These are phyloP conservation scores for Oxyruncus cristatus DNA, from an alignment of 2,113 vertebrate genomes.

Conservation along the genomic window DNA sequence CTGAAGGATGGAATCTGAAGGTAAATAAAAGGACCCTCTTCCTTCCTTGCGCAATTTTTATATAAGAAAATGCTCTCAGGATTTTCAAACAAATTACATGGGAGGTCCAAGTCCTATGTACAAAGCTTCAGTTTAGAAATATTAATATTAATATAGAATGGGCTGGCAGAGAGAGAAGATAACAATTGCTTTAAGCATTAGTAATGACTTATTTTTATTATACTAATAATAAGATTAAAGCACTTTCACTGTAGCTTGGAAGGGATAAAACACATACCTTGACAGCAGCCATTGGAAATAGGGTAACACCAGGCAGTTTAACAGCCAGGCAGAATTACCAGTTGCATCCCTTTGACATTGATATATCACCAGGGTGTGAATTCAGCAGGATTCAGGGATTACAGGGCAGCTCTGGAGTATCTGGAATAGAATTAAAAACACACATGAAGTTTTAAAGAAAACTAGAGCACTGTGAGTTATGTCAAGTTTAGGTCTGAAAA, in stretches of 20 bases:
- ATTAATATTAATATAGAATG: not conserved
- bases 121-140: not conserved
- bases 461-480: not conserved
- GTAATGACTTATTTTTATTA: not conserved
- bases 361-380: not conserved
- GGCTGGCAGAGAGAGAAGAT: not conserved
- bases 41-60: not conserved
- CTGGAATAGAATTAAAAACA: not conserved
- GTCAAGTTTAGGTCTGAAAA: not conserved
- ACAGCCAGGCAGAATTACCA: not conserved
- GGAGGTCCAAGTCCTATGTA: not conserved
- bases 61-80: not conserved
- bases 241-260: not conserved
- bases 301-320: not conserved
- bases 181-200: not conserved
- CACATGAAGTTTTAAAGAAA: not conserved
- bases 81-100: not conserved
- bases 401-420: not conserved
- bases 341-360: not conserved
- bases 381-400: not conserved
- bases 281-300: not conserved
- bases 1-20: not conserved
- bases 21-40: slow-evolving; percentile 16
- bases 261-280: not conserved
- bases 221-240: not conserved